Base-by-base conservation (phyloP, 2,113 vertebrate genomes). In the Hepsetus odoe region DNA sequence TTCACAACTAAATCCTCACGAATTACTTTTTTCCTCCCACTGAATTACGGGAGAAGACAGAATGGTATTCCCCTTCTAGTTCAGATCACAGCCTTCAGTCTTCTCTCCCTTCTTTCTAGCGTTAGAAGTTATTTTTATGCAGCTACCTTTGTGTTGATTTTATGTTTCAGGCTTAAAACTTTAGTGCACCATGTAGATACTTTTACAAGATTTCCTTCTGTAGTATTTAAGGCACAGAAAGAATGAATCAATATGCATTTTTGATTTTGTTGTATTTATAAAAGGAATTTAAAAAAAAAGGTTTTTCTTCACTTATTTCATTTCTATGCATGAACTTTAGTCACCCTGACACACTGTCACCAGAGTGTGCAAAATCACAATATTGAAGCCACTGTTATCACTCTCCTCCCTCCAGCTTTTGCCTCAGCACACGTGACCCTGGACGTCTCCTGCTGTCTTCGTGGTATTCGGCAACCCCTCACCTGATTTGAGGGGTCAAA, bases 401-500 rank as follows among this genome's bases (percentile, higher is more conserved):
- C 30, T 7, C 30, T 35, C 16, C 61, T 33, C 33, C 18, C 44
- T 24, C 20, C 2, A 49, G 44, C 22, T 53, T 65, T 64, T 18
- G 30, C 59, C 32, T 9, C 30, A 64, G 5, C 59, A 22, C 16
- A 44, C 35, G 40, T 12, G 11, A 32, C 22, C n/a, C n/a, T 32
- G 18, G 13, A 26, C 9, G 18, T 20, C 68, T 71, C 13, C 33
- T 30, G 38, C 5, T 65, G 20, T 62, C 32, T 28, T 62, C 13
- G 3, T 67, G 55, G 59, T 46, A 22, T 38, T 78, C n/a, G 1
- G 24, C 58, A n/a, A 77, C 62, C 70, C 67, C 78, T 78, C 42
- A 74, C 56, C 80, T 33, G 55, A 62, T 66, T 62, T 24, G 70
- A 42, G 16, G 33, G 49, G 14, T 82, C 69, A 68, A 69, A 61